Evolutionary conservation across 1,140 invertebrate species (phyloP).

Genomic region (Notospermus geniculatus): DNA sequence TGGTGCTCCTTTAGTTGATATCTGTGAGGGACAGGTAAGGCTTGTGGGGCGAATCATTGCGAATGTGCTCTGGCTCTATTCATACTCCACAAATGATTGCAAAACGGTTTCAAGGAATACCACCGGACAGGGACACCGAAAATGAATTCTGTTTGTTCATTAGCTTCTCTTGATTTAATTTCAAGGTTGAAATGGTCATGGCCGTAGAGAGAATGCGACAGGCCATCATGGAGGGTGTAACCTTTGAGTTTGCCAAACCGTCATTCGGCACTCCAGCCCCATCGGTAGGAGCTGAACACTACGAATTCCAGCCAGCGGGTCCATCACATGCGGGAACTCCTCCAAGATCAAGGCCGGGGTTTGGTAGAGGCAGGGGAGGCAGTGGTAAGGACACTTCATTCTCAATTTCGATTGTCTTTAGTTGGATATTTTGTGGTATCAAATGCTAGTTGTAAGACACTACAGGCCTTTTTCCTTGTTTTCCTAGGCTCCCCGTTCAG

Average conservation of each 20-base stretch:
- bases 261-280: slow-evolving; percentile 24
- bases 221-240: slow-evolving; percentile 78
- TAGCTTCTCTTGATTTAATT: too few species aligned
- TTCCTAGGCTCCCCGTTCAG: slow-evolving; percentile 41
- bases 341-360: slow-evolving; percentile 15
- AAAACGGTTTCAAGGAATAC: too few species aligned
- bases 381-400: slow-evolving; percentile 41
- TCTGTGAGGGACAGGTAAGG: slow-evolving; percentile 57
- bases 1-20: slow-evolving; percentile 55
- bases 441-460: too few species aligned
- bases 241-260: slow-evolving; percentile 66
- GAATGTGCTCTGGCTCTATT: too few species aligned
- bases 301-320: slow-evolving; percentile 30
- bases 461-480: too few species aligned
- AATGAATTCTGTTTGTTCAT: too few species aligned
- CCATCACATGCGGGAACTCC: slow-evolving; percentile 4
- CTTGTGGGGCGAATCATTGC: too few species aligned
- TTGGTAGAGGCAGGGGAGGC: slow-evolving; percentile 56
- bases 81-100: too few species aligned
- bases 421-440: too few species aligned
- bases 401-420: too few species aligned
- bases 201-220: slow-evolving; percentile 85
- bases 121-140: too few species aligned
- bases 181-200: slow-evolving; percentile 73
- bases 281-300: slow-evolving; percentile 27